Percentiles rank a stretch among this genome's conserved stretches.
Evolutionary conservation across 2,113 vertebrate species (phyloP).

Genomic region (Chionodraco myersi): DNA sequence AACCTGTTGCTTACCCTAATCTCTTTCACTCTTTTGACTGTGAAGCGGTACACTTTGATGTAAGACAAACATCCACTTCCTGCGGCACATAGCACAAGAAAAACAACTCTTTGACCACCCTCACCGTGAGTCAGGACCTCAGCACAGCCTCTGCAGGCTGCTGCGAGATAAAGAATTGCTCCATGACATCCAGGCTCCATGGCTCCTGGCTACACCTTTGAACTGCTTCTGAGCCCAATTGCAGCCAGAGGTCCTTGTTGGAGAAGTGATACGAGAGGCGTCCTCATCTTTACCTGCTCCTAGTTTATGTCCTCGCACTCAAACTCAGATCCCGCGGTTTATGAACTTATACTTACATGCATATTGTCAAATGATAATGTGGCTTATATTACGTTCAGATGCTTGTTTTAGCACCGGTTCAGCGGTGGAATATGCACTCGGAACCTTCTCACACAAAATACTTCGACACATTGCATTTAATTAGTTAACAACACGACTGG

Average conservation of each 20-base stretch:
- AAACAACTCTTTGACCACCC: slow-evolving; percentile 43
- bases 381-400: slow-evolving; percentile 4
- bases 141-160: slow-evolving; percentile 37
- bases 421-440: too few species aligned
- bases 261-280: slow-evolving; percentile 20
- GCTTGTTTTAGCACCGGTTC: too few species aligned
- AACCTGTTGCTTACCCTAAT: not conserved
- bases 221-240: slow-evolving; percentile 59
- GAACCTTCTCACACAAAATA: too few species aligned
- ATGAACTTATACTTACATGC: not conserved
- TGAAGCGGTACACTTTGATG: slow-evolving; percentile 30
- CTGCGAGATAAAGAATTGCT: slow-evolving; percentile 29
- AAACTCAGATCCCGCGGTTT: not conserved
- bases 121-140: slow-evolving; percentile 40
- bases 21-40: not conserved
- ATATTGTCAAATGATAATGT: not conserved
- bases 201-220: slow-evolving; percentile 50
- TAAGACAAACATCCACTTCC: slow-evolving; percentile 15
- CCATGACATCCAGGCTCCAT: slow-evolving; percentile 39
- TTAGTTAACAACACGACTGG: too few species aligned
- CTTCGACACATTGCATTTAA: too few species aligned
- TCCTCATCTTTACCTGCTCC: not conserved
- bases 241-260: slow-evolving; percentile 34
- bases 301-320: not conserved
- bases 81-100: not conserved